Conservation (phyloP, 2,888 invertebrate genomes). For the Syrphus vitripennis region DNA sequence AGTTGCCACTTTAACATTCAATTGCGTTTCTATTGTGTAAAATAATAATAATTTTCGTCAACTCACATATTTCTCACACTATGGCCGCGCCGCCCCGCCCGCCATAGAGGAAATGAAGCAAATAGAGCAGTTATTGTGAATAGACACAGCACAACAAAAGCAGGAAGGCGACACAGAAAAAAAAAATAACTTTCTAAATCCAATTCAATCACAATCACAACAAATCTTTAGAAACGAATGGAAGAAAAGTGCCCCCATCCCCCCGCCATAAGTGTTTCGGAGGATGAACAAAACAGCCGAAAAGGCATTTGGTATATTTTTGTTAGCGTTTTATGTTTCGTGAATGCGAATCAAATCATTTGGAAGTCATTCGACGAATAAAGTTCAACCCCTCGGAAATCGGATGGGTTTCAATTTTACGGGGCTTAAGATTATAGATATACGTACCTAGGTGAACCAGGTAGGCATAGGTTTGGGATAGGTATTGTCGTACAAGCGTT, state of each 20-base stretch:
- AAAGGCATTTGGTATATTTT: constrained; percentile 37
- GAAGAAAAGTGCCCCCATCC: constrained; percentile 37
- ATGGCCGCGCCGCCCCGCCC: background rate
- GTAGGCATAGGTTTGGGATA: background rate
- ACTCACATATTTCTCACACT: constrained; percentile 19
- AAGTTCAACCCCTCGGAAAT: constrained; percentile 35
- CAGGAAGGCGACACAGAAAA: constrained; percentile 9
- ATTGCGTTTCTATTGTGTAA: constrained; percentile 35
- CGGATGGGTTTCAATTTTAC: constrained; percentile 62
- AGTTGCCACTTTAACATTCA: constrained; percentile 35
- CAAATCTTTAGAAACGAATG: constrained; percentile 52
- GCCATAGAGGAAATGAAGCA: background rate
- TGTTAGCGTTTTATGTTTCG: constrained; percentile 69
- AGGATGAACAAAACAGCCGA: constrained; percentile 59
- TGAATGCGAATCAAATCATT: constrained; percentile 71
- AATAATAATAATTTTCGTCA: constrained; percentile 16
- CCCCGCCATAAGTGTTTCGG: constrained; percentile 56
- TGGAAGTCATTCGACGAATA: constrained; percentile 68
- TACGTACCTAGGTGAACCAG: constrained; percentile 57
- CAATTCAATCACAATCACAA: constrained; percentile 69
- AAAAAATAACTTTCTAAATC: constrained; percentile 52
- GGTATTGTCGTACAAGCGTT: constrained; percentile 24
- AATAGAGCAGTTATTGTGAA: constrained; percentile 17
- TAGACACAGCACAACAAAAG: background rate
- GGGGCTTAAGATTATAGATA: constrained; percentile 64